phyloP scores from a whole-genome alignment of 2,888 invertebrate species.

The Synergus japonicus region DNA sequence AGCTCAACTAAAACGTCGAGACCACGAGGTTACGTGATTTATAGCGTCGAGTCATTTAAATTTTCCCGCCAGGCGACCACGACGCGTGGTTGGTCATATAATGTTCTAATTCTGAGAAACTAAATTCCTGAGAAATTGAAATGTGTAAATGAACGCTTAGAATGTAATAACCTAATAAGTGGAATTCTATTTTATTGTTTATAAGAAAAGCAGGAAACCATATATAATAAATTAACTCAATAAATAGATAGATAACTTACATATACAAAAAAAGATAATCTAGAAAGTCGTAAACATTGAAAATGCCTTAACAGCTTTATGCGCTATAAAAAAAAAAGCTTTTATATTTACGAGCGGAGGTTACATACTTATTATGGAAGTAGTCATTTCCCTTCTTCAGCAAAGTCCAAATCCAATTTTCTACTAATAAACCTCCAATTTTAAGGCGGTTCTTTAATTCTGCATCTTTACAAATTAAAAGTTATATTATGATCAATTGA shows the following conservation, averaged over 20 bases:
- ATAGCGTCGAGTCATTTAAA: constrained; percentile 33
- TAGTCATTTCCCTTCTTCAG: constrained; percentile 3
- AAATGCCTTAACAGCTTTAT: not conserved
- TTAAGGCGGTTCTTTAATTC: too few species aligned
- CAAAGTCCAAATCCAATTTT: constrained; percentile 13
- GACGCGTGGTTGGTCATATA: constrained; percentile 24
- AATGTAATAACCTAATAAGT: too few species aligned
- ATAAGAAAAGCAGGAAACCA: not conserved
- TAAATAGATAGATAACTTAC: not conserved
- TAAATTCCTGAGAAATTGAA: constrained; percentile 20
- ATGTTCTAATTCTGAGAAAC: constrained; percentile 37
- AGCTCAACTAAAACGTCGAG: constrained; percentile 32
- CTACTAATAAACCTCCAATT: not conserved
- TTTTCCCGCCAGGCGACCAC: constrained; percentile 24
- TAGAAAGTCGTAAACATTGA: constrained; percentile 7
- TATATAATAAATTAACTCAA: not conserved
- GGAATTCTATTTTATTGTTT: too few species aligned
- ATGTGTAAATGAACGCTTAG: too few species aligned
- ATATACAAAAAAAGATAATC: not conserved
- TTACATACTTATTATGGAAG: constrained; percentile 1
- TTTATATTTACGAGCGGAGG: not conserved
- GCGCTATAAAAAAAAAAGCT: not conserved
- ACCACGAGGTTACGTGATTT: constrained; percentile 35
- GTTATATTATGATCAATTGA: too few species aligned
- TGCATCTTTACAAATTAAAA: too few species aligned